Evolutionary conservation across 1,140 invertebrate genomes (phyloP).

Genomic region (Zaprionus africanus): DNA sequence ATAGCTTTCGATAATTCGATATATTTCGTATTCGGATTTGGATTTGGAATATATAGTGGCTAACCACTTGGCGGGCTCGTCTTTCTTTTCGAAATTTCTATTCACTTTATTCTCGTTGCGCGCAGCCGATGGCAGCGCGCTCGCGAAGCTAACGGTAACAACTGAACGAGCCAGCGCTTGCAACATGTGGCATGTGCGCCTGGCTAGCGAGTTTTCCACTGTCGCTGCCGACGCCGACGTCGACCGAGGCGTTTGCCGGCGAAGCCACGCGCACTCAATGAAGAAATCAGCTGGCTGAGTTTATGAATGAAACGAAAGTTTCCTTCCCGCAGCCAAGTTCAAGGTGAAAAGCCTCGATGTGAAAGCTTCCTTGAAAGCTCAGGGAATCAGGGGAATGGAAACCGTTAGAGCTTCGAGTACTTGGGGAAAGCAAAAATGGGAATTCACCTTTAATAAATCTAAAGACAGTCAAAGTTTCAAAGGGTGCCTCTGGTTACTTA

Average conservation of each 20-base stretch:
- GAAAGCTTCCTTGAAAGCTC: slow-evolving; percentile 38
- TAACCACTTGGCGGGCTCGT: background rate
- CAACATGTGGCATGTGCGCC: slow-evolving; percentile 72
- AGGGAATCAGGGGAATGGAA: background rate
- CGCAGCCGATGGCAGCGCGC: slow-evolving; percentile 54
- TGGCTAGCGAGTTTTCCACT: background rate
- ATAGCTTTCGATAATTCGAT: background rate
- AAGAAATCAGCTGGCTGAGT: slow-evolving; percentile 45
- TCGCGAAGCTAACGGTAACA: slow-evolving; percentile 71
- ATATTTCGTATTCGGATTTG: background rate
- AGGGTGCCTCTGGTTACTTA: no score
- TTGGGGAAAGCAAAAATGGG: slow-evolving; percentile 10
- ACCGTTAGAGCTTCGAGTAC: background rate
- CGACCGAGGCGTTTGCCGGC: background rate
- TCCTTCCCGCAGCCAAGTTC: slow-evolving; percentile 47
- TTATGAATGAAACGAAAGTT: slow-evolving; percentile 71
- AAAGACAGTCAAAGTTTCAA: background rate
- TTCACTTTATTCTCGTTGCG: slow-evolving; percentile 32
- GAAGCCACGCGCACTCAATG: slow-evolving; percentile 41
- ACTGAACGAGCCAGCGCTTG: slow-evolving; percentile 61
- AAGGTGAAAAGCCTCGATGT: slow-evolving; percentile 53
- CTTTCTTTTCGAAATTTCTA: slow-evolving; percentile 16
- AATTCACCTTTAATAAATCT: background rate
- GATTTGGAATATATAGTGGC: background rate
- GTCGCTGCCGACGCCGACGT: background rate